Base-by-base conservation (phyloP, 2,113 vertebrate species). In the Paradisaea rubra region DNA sequence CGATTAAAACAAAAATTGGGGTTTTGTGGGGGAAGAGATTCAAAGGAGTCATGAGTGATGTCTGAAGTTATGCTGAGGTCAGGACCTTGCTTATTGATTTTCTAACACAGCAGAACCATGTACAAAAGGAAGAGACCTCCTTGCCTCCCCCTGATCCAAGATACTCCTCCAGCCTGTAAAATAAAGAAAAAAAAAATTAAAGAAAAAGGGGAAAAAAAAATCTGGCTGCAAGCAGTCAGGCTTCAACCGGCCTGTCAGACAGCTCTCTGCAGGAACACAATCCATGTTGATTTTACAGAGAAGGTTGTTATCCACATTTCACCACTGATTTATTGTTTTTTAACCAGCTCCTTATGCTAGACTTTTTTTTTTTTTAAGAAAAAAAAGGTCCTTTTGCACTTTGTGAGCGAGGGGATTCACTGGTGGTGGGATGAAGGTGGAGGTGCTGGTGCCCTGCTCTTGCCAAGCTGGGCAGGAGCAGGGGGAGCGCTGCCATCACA, bases 271-370 rank as follows among this genome's bases (percentile, higher is more conserved):
- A 97, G 97, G 97, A 98, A 97, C 97, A 96, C 97, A 98, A 98
- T 97, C 98, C 97, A 97, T 98, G 98, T 98, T 98, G 98, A 98
- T 98, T 98, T 98, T 98, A 98, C 97, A 95, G 97, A 98, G 98
- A 97, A 98, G 97, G 98, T 98, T 98, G 98, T 98, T 98, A 98
- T 98, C 98, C 98, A 98, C 97, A 98, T 98, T 98, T 98, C 98
- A 98, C 96, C 97, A 97, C 97, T 98, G 98, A 98, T 98, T 98
- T 98, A 98, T 98, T 98, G 98, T 96, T 97, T 98, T 98, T 98
- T 98, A 98, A 98, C 98, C 97, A 98, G 98, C 97, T 98, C 98
- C 98, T 98, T 98, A 98, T 98, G 98, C 95, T 93, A 72, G 95
- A 61, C 61, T 80, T 53, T 31, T 73, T 71, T 49, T 73, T 61